Conservation (phyloP, 2,888 invertebrate genomes). For the Linyphia triangularis region DNA sequence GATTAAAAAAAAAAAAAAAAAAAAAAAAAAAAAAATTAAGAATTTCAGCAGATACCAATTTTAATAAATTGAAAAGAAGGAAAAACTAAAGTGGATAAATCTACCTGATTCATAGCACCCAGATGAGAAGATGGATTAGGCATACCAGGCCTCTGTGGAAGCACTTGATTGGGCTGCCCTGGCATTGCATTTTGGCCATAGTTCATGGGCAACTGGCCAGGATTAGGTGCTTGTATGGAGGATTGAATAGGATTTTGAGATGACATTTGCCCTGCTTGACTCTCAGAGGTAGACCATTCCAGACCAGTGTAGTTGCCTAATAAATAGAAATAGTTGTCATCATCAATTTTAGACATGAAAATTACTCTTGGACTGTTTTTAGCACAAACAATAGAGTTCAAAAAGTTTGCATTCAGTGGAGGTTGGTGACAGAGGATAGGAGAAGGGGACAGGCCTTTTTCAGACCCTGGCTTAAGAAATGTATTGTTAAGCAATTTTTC, state of each 20-base stretch:
- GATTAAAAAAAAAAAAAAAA: no score
- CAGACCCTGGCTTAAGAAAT: no score
- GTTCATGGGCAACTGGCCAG: slow-evolving; percentile 29
- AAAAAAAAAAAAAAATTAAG: no score
- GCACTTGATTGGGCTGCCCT: slow-evolving; percentile 58
- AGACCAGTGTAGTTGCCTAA: slow-evolving; percentile 37
- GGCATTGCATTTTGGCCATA: slow-evolving; percentile 57
- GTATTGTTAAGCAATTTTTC: no score
- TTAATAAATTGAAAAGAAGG: no score
- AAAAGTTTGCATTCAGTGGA: no score
- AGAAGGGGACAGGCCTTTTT: no score
- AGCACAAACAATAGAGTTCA: no score
- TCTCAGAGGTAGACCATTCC: slow-evolving; percentile 64
- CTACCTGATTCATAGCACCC: slow-evolving; percentile 76
- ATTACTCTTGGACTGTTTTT: background rate
- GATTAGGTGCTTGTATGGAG: slow-evolving; percentile 47
- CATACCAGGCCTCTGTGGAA: slow-evolving; percentile 69
- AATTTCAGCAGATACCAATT: no score
- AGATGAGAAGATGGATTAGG: slow-evolving; percentile 69
- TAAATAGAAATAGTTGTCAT: no score
- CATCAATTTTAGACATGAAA: background rate
- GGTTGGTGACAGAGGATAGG: no score
- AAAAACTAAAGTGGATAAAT: no score
- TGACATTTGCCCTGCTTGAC: slow-evolving; percentile 14
- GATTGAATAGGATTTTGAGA: slow-evolving; percentile 54